Percentiles rank a stretch among this genome's conserved stretches.
Conservation (phyloP, 2,113 vertebrate species). For the Gobiocypris rarus region DNA sequence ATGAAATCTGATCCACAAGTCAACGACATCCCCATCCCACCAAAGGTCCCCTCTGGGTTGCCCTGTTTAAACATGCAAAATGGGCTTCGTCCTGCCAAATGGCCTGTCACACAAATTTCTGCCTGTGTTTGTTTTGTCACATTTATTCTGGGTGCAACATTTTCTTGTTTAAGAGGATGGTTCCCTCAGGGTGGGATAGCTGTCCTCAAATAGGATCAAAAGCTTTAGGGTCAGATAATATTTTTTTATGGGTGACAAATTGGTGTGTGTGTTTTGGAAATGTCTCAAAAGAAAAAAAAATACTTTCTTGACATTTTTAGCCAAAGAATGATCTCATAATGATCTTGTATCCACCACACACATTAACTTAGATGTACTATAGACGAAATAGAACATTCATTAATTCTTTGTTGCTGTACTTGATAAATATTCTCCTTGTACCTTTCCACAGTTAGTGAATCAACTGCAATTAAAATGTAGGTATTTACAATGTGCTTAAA, state of each 20-base stretch:
- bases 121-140: conserved; percentile 8
- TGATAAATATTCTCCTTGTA: too few species aligned
- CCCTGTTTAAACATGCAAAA: conserved; percentile 45
- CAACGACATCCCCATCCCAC: conserved; percentile 2
- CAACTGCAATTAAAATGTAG: too few species aligned
- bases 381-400: background rate
- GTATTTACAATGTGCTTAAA: too few species aligned
- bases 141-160: background rate
- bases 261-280: background rate
- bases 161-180: background rate
- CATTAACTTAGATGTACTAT: background rate
- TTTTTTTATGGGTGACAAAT: background rate
- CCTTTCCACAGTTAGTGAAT: too few species aligned
- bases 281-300: background rate
- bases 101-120: conserved; percentile 19
- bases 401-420: too few species aligned
- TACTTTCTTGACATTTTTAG: background rate
- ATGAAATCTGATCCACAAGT: conserved; percentile 17
- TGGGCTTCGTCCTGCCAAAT: conserved; percentile 3
- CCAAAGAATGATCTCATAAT: background rate
- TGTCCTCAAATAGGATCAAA: background rate
- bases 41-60: conserved; percentile 1
- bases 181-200: background rate
- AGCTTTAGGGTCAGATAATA: background rate
- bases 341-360: background rate